Evolutionary conservation across 2,888 invertebrate genomes (phyloP).

Genomic region (Sinodicranocentrus sp.): DNA sequence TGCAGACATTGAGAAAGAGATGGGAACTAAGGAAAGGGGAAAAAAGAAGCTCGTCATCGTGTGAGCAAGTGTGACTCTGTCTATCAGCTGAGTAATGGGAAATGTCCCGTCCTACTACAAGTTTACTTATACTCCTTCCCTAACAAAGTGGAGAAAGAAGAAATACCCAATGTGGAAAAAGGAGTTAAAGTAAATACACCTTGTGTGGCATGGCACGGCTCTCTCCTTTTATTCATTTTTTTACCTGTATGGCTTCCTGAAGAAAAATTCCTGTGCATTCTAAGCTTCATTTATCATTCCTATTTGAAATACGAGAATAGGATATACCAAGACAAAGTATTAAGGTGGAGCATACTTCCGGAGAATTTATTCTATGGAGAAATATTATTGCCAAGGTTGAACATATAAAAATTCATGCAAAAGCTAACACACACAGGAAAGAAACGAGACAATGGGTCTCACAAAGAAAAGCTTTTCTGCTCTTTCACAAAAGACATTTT

Average conservation of each 20-base stretch:
- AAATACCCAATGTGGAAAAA: not conserved
- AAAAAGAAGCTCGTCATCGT: not conserved
- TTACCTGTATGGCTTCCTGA: no score
- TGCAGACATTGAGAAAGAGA: not conserved
- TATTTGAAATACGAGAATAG: no score
- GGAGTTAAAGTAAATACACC: not conserved
- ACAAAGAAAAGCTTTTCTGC: no score
- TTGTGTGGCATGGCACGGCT: not conserved
- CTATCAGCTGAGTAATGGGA: constrained; percentile 24
- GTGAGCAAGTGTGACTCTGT: constrained; percentile 16
- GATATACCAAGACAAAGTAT: no score
- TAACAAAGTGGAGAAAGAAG: not conserved
- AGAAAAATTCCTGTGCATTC: no score
- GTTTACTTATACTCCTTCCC: constrained; percentile 29
- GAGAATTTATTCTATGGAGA: no score
- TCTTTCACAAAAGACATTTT: no score
- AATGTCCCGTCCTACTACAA: not conserved
- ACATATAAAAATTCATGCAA: no score
- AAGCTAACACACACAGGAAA: no score
- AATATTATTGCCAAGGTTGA: no score
- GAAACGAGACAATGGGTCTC: no score
- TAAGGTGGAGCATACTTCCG: no score
- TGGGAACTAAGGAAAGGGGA: not conserved
- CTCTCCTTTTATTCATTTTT: not conserved
- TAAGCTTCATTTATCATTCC: not conserved